Percentiles rank a stretch among this genome's conserved stretches.
Conservation (phyloP, 2,797 vertebrate species). For the Xenopus petersii region DNA sequence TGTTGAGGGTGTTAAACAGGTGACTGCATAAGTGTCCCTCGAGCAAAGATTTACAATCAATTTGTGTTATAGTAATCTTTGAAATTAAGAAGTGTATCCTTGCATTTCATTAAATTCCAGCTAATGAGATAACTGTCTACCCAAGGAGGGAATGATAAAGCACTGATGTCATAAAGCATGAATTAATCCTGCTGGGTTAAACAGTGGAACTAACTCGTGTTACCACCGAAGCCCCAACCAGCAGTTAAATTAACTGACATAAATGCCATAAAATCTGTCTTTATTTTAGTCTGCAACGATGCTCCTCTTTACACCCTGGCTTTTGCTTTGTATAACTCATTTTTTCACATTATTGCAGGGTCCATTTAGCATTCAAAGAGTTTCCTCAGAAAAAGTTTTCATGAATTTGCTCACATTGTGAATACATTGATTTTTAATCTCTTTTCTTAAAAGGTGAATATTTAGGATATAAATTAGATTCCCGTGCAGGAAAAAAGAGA, state of each 20-base stretch:
- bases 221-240: constrained; percentile 96
- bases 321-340: constrained; percentile 83
- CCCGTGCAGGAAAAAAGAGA: too few species aligned
- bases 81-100: constrained; percentile 98
- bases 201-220: constrained; percentile 99
- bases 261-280: constrained; percentile 91
- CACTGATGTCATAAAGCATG: constrained; percentile 91
- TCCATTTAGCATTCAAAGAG: constrained; percentile 77
- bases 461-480: too few species aligned
- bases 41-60: constrained; percentile 88
- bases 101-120: constrained; percentile 98
- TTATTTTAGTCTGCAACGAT: constrained; percentile 82
- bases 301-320: constrained; percentile 76
- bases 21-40: constrained; percentile 57
- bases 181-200: constrained; percentile 99
- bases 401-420: constrained; percentile 61
- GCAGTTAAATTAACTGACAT: constrained; percentile 97
- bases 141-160: constrained; percentile 98
- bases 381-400: constrained; percentile 65
- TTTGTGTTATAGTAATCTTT: constrained; percentile 91
- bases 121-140: constrained; percentile 98
- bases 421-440: constrained; percentile 47
- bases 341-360: constrained; percentile 78
- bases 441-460: too few species aligned
- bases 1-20: constrained; percentile 33